Evolutionary conservation across 2,888 invertebrate genomes (phyloP), one percentile per base, ranked within the genome.

Genomic region (Antitype chi): DNA sequence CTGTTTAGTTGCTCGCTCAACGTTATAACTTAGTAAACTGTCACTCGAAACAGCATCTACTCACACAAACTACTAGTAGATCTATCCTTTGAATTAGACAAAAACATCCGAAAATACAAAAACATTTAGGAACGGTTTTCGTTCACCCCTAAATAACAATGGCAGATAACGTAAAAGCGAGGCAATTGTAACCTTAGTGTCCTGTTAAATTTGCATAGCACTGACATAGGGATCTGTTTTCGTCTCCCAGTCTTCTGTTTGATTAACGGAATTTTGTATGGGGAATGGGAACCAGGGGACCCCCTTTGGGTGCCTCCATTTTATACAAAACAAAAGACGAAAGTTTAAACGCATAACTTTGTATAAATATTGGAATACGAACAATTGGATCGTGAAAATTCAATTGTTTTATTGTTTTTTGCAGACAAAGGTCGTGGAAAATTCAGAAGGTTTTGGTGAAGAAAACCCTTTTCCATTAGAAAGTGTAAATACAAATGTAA

Each of bases 351-450:
- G 25, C 25, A 70, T 63, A 68, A 66, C 75, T 53, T 57, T 52
- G 62, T 60, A 38, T 74, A 63, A 82, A 75, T 72, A 81, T 70
- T 84, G 8, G 28, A 49, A 32, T n/a, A 64, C 70, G 64, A 47
- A 55, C 68, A 59, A 57, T 55, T 57, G 20, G 47, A 64, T 38
- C 57, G 70, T 68, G 55, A 60, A 71, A 74, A 47, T 69, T 70
- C 63, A 57, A 59, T 68, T 66, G 67, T 64, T 70, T 67, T 38
- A 1, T 53, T 80, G 47, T 55, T 52, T 53, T 76, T 53, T 62
- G 7, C 49, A 17, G 28, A 5, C n/a, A 55, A 60, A 64, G 25
- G 9, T 60, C 28, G 23, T 28, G n/a, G 28, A 52, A 38, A 57
- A 52, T 52, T 55, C 25, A 25, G 53, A 8, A 59, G 20, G 28